Evolutionary conservation across 1,140 invertebrate genomes (phyloP).

Genomic region (Drosophila repletoides): DNA sequence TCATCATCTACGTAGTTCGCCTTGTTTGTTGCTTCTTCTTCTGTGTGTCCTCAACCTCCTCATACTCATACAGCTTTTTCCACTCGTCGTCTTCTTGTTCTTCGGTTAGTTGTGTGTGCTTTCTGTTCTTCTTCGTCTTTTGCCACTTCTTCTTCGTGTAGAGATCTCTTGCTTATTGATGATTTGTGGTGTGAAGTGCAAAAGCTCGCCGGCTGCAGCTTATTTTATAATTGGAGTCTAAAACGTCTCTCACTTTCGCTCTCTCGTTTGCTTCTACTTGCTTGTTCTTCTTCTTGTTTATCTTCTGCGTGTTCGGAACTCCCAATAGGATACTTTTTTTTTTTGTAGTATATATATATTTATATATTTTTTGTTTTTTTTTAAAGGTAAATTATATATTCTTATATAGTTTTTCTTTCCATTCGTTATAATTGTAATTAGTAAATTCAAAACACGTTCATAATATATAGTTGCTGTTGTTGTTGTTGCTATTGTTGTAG

Average conservation of each 20-base stretch:
- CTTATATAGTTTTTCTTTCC: constrained; percentile 74
- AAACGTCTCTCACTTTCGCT: background rate
- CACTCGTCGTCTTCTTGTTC: constrained; percentile 29
- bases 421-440: constrained; percentile 75
- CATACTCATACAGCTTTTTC: constrained; percentile 43
- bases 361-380: constrained; percentile 39
- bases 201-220: constrained; percentile 72
- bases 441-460: constrained; percentile 79
- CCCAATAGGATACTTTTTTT: constrained; percentile 69
- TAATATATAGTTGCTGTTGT: constrained; percentile 55
- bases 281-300: constrained; percentile 59
- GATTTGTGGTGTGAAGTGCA: constrained; percentile 50
- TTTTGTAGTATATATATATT: constrained; percentile 52
- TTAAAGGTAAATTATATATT: constrained; percentile 70
- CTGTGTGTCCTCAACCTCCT: constrained; percentile 27
- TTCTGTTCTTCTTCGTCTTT: constrained; percentile 46
- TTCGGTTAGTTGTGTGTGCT: constrained; percentile 52
- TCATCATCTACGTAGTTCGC: constrained; percentile 66
- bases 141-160: constrained; percentile 36
- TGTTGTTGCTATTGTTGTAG: constrained; percentile 54
- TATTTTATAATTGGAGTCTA: constrained; percentile 37
- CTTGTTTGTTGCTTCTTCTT: constrained; percentile 41
- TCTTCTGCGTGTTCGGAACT: constrained; percentile 64
- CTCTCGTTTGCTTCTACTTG: constrained; percentile 18
- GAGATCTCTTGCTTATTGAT: constrained; percentile 51